Evolutionary conservation across 2,888 invertebrate species (phyloP).

Genomic region (Tetranychus truncatus): DNA sequence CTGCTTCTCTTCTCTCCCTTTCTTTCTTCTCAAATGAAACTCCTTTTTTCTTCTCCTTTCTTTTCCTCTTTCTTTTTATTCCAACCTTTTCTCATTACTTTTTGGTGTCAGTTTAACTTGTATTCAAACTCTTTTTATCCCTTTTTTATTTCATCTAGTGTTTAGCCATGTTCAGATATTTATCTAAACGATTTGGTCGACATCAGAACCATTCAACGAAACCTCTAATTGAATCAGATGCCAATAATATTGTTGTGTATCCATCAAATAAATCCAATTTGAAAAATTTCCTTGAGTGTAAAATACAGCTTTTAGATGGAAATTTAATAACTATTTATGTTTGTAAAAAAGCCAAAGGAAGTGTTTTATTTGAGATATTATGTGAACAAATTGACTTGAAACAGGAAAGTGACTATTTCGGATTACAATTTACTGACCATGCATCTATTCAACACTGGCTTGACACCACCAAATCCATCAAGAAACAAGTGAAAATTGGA

Average conservation of each 20-base stretch:
- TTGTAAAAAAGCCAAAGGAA: constrained; percentile 61
- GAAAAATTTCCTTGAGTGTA: constrained; percentile 76
- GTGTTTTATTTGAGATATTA: constrained; percentile 84
- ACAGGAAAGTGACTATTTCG: constrained; percentile 90
- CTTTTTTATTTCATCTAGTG: neutral
- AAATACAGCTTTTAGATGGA: constrained; percentile 82
- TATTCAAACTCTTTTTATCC: neutral
- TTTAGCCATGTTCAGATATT: constrained; percentile 25
- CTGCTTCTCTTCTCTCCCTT: neutral
- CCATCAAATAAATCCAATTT: neutral
- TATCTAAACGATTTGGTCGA: constrained; percentile 26
- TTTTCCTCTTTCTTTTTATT: neutral
- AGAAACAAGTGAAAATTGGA: constrained; percentile 96
- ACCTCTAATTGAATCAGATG: constrained; percentile 6
- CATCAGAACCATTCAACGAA: constrained; percentile 19
- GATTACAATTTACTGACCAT: constrained; percentile 87
- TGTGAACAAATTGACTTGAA: constrained; percentile 91
- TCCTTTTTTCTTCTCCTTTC: neutral
- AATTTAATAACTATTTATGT: constrained; percentile 82
- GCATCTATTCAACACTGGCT: constrained; percentile 64
- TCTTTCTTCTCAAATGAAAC: too few relatives aligned
- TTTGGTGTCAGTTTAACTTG: neutral
- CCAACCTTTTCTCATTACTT: neutral
- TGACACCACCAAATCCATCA: constrained; percentile 89
- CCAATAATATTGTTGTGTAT: neutral